Base-by-base conservation (phyloP, 2,888 invertebrate genomes). In the Proisotoma minuta region DNA sequence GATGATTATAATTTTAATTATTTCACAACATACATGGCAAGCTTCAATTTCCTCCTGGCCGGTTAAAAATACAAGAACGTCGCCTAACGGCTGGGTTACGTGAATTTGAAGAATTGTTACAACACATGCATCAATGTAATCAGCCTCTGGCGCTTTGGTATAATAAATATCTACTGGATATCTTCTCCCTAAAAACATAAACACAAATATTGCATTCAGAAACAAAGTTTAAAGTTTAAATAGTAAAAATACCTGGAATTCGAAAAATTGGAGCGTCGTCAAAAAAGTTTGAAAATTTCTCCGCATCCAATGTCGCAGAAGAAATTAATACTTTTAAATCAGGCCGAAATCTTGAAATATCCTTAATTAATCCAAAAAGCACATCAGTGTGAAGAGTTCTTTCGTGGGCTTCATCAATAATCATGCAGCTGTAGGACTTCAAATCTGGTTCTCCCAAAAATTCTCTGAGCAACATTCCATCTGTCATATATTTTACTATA, bases 401-500 rank as follows among this genome's bases (percentile, higher is more conserved):
- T 78, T 99, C 99, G 80, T 99, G 99, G 67, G 99, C 99, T 81
- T 99, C 99, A 78, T 99, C 99, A 76, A 99, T 95, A 62, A 99
- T 99, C 89, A 99, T 91, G 0, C 97, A 97, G 81, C 92, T 95
- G 79, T 99, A 99, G 1, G 92, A 88, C 47, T 87, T 89, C 60
- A 99, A 81, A 81, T 97, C 97, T 0, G 99, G 99, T 78, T 99
- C 98, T 48, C 93, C 91, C 1, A 99, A 82, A 78, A 99, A 99
- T 80, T 99, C 99, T 75, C 99, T 82, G 70, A 99, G 89, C 48
- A 99, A 79, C 76, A 98, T 99, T 75, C 99, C 99, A 79, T 99
- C 99, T 28, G 99, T 99, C 98, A 99, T 98, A 77, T 99, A 99
- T 79, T 99, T 99, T 53, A 99, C 85, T 22, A 93, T 82, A 5